Conservation (phyloP, 2,797 vertebrate genomes). For the Danionella dracula region DNA sequence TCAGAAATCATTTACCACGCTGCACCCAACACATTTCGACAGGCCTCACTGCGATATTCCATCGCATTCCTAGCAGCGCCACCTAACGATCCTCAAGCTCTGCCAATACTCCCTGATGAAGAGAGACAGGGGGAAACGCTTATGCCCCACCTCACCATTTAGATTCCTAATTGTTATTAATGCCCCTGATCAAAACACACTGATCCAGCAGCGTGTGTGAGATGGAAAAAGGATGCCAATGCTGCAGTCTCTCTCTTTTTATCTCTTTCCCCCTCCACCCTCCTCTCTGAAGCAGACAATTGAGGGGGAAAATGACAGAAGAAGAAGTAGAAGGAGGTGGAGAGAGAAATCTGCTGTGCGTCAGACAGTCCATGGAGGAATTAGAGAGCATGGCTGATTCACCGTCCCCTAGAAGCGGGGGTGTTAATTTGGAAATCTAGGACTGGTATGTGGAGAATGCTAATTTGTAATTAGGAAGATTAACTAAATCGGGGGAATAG, state of each 20-base stretch:
- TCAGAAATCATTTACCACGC: slow-evolving; percentile 20
- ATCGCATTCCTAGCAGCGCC: slow-evolving; percentile 26
- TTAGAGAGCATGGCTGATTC: slow-evolving; percentile 69
- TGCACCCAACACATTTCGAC: slow-evolving; percentile 19
- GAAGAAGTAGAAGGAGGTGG: slow-evolving; percentile 44
- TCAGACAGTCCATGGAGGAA: slow-evolving; percentile 67
- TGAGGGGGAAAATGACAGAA: slow-evolving; percentile 50
- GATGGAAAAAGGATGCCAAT: slow-evolving; percentile 48
- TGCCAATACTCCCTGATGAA: slow-evolving; percentile 42
- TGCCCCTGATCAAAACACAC: slow-evolving; percentile 70
- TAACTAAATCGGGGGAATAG: slow-evolving; percentile 76
- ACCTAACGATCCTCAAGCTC: slow-evolving; percentile 42
- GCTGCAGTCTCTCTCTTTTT: slow-evolving; percentile 47
- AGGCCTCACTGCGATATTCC: slow-evolving; percentile 18
- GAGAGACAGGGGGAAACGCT: slow-evolving; percentile 38
- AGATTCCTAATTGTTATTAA: slow-evolving; percentile 73
- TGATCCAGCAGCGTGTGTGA: slow-evolving; percentile 36
- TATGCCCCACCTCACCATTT: slow-evolving; percentile 51
- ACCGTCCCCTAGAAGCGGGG: slow-evolving; percentile 66
- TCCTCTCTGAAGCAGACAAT: slow-evolving; percentile 60
- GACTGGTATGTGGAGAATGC: slow-evolving; percentile 71
- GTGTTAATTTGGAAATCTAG: slow-evolving; percentile 76
- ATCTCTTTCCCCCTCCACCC: slow-evolving; percentile 8
- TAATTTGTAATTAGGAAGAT: slow-evolving; percentile 83
- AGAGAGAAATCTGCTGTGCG: slow-evolving; percentile 62